Base-by-base conservation (phyloP, 2,888 invertebrate species). In the Chelonus formosanus region DNA sequence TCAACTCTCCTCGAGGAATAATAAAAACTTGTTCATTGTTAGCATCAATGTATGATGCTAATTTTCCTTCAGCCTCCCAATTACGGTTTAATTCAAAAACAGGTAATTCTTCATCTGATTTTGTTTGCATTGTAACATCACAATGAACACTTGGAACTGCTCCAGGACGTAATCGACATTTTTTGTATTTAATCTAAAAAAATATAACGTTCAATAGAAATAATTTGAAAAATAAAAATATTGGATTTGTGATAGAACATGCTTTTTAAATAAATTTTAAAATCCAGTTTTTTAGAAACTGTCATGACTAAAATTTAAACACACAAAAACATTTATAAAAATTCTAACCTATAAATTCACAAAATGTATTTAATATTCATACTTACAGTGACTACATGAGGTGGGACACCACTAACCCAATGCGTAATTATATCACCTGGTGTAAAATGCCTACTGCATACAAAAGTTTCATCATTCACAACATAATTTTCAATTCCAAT, bases 391-490 rank as follows among this genome's bases (percentile, higher is more conserved):
- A 83, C 76, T 52, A 82, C 81, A 66, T 81, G 79, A 1, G 83
- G 83, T 31, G 83, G 83, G 8, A 80, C 76, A 10, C 83, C 83
- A 63, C 83, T 83, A 44, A 79, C 75, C 83, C 82, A 83, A 54
- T 83, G 82, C 2, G 82, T 82, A 53, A 83, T 80, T 43, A 83
- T 80, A 71, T 83, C 83, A 36, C 75, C 70, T 43, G 77, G 75
- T 36, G 75, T 71, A 70, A 83, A 83, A 67, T 83, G 81, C 71
- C 79, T 81, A 64, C 83, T 83, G 44, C 83, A 83, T 34, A 83
- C 77, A 56, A 78, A 83, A 3, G 81, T 82, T 45, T 82, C 81
- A 43, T 81, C 80, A 31, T 71, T 79, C n/a, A 82, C 80, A 31
- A 63, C 67, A 57, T 80, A 80, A 71, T 79, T 75, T 47, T 80